These are phyloP conservation scores for Calliphora vomitoria DNA, from an alignment of 2,888 invertebrate genomes.

Conservation along the genomic window DNA sequence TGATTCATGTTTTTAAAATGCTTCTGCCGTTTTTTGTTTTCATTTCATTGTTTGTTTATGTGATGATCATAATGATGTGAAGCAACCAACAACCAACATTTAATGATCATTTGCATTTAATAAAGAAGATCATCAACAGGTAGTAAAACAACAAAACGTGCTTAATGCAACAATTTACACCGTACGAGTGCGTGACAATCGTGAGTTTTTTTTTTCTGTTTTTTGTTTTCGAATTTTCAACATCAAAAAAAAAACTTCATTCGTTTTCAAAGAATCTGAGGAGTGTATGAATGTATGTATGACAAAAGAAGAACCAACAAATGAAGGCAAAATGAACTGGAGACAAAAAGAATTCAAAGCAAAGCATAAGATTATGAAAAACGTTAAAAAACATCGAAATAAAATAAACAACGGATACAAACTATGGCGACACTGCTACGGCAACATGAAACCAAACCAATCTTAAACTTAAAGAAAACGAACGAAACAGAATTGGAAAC, in stretches of 20 bases:
- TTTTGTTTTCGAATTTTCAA: conserved; percentile 21
- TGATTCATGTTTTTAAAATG: conserved; percentile 33
- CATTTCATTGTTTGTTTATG: background rate
- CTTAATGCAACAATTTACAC: conserved; percentile 79
- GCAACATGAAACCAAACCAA: conserved; percentile 67
- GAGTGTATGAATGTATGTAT: background rate
- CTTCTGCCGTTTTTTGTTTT: conserved; percentile 16
- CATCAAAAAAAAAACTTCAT: conserved; percentile 39
- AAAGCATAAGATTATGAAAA: conserved; percentile 40
- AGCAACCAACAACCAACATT: conserved; percentile 30
- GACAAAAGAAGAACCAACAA: conserved; percentile 26
- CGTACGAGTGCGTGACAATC: conserved; percentile 80
- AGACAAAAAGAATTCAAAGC: conserved; percentile 32
- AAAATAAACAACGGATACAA: conserved; percentile 38
- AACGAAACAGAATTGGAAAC: conserved; percentile 49
- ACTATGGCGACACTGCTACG: conserved; percentile 52
- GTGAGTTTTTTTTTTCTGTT: conserved; percentile 32
- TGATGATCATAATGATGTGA: conserved; percentile 35
- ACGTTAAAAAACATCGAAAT: background rate
- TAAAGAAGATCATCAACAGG: conserved; percentile 79
- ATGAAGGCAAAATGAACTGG: background rate
- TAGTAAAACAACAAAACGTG: conserved; percentile 82
- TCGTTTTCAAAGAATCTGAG: conserved; percentile 16
- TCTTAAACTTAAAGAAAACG: conserved; percentile 45
- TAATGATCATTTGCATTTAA: conserved; percentile 68